Base-by-base conservation (phyloP, 2,113 vertebrate species). In the Protobothrops flavoviridis region DNA sequence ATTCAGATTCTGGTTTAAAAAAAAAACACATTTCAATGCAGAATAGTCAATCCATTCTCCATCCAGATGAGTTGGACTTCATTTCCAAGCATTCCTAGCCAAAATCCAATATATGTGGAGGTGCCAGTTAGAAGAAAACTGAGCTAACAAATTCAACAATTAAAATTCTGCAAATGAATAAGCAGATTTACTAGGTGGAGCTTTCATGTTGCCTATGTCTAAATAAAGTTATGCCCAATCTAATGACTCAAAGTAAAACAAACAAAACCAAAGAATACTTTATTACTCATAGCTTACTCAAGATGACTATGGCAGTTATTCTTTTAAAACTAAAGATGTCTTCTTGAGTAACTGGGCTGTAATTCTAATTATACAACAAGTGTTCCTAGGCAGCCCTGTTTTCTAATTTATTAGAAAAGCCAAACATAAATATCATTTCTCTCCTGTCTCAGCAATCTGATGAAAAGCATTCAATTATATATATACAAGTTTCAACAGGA, bases 241-340 rank as follows among this genome's bases (percentile, higher is more conserved):
- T 64, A 48, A 85, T 11, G 90, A 93, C 87, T 56, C 85, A 56
- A 55, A 94, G 87, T 43, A 20, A 52, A 90, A 26, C 29, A 88
- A 92, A 88, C 61, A 88, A 55, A 52, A 87, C 69, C 5, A 0
- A 29, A 91, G 85, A 87, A 74, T 24, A 43, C 61, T 92, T 91
- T 29, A 90, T 17, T 45, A 90, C 43, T 20, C 45, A 89, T 53
- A 94, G 90, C 86, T 94, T 94, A 81, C 59, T 95, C 92, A 91
- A 92, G 92, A 96, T 3, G 15, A 94, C 95, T 89, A 81, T 5
- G 43, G 94, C 92, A 95, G 91, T 92, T 95, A 89, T 87, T 91
- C 93, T 87, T 1, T 57, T 53, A 95, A 95, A 97, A 96, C 91
- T 91, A 39, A 97, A 96, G 93, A 94, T 9, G 89, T 91, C 95